Percentiles rank a stretch among this genome's conserved stretches.
phyloP scores from a whole-genome alignment of 1,140 invertebrate species.

The Pectinophora gossypiella region DNA sequence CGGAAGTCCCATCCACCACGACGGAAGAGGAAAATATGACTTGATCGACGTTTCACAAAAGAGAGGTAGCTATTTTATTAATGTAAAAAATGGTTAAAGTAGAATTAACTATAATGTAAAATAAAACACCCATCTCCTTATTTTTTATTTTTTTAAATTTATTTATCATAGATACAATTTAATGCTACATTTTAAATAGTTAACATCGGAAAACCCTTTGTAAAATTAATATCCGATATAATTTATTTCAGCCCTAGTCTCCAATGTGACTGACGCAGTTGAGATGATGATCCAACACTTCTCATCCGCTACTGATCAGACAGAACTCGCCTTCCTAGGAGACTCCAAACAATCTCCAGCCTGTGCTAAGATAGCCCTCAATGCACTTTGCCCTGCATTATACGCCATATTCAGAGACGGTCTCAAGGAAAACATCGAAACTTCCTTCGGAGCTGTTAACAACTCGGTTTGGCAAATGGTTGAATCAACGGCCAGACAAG shows the following conservation, averaged over 20 bases:
- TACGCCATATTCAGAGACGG: conserved; percentile 90
- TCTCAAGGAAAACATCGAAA: conserved; percentile 86
- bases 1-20: conserved; percentile 69
- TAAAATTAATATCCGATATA: too few relatives aligned
- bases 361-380: conserved; percentile 82
- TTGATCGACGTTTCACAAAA: conserved; percentile 71
- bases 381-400: conserved; percentile 87
- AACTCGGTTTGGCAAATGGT: conserved; percentile 94
- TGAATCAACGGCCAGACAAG: conserved; percentile 91
- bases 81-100: background rate
- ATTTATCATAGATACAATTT: too few relatives aligned
- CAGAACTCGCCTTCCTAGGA: conserved; percentile 74
- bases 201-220: too few relatives aligned
- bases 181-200: too few relatives aligned
- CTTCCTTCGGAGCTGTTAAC: conserved; percentile 89
- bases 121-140: background rate
- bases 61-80: conserved; percentile 46
- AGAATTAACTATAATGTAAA: background rate
- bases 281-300: conserved; percentile 80
- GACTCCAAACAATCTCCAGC: conserved; percentile 77
- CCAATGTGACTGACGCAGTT: conserved; percentile 80
- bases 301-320: conserved; percentile 74
- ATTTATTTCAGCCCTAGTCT: conserved; percentile 76
- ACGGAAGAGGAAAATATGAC: conserved; percentile 61
- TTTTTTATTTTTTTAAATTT: too few relatives aligned